These are phyloP conservation scores for Pontoporia blainvillei DNA, from an alignment of 2,113 vertebrate genomes.

Conservation along the genomic window DNA sequence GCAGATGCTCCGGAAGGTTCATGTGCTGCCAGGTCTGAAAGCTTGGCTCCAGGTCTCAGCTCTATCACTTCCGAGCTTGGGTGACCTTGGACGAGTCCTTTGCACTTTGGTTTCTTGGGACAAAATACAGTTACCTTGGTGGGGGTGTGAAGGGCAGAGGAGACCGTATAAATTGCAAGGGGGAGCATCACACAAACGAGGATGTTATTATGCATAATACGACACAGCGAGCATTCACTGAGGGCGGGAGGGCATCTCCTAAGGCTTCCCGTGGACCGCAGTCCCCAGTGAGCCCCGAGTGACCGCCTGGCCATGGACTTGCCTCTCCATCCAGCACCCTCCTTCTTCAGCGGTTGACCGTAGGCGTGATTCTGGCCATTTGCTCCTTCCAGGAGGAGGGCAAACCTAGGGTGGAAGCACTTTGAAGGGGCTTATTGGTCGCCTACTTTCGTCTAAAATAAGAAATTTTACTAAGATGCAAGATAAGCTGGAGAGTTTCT, in stretches of 20 bases:
- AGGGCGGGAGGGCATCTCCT: not conserved
- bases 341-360: not conserved
- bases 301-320: not conserved
- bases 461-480: not conserved
- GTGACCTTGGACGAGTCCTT: not conserved
- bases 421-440: not conserved
- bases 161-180: no score
- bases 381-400: not conserved
- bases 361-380: no score
- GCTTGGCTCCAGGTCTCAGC: not conserved
- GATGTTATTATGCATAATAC: not conserved
- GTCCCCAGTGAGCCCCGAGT: not conserved
- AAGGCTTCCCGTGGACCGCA: not conserved
- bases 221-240: fast-evolving
- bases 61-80: not conserved
- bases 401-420: not conserved
- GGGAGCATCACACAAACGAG: not conserved
- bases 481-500: not conserved
- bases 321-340: not conserved
- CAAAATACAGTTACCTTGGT: not conserved
- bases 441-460: not conserved
- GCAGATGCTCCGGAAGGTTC: not conserved
- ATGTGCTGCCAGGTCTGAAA: not conserved
- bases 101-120: not conserved
- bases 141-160: not conserved